phyloP scores from a whole-genome alignment of 2,797 vertebrate genomes.

The Cossypha dichroa region DNA sequence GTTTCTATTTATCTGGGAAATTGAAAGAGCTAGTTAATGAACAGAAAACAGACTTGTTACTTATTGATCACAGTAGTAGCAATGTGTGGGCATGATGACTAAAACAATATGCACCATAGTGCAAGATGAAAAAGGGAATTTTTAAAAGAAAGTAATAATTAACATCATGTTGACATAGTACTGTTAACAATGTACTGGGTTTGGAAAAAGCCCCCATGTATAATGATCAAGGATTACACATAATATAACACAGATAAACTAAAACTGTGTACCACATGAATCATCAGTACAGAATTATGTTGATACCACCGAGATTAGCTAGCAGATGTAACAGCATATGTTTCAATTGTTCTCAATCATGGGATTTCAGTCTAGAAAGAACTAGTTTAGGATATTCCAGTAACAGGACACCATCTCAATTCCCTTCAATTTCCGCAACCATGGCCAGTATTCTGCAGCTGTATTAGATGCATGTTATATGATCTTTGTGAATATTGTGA shows the following conservation, averaged over 20 bases:
- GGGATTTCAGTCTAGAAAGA: neutral
- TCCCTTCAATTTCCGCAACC: neutral
- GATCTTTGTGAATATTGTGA: neutral
- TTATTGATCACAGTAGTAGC: neutral
- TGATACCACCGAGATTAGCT: neutral
- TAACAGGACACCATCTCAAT: neutral
- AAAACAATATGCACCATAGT: neutral
- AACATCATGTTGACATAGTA: neutral
- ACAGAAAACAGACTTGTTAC: neutral
- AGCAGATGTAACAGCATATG: neutral
- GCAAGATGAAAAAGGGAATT: neutral
- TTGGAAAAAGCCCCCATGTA: neutral
- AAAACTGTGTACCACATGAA: neutral
- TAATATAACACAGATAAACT: neutral
- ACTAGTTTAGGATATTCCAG: neutral
- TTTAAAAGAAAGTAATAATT: neutral
- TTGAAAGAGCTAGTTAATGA: neutral
- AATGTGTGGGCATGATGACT: neutral
- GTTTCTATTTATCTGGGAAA: neutral
- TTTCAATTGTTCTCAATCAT: neutral
- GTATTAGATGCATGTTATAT: fast-evolving
- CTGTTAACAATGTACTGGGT: neutral
- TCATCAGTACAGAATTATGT: neutral
- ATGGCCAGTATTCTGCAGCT: neutral
- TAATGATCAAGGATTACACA: neutral